Percentiles rank a stretch among this genome's conserved stretches.
Conservation (phyloP, 92 coral and sea anemone species). For the Epizoanthus illoricatus region DNA sequence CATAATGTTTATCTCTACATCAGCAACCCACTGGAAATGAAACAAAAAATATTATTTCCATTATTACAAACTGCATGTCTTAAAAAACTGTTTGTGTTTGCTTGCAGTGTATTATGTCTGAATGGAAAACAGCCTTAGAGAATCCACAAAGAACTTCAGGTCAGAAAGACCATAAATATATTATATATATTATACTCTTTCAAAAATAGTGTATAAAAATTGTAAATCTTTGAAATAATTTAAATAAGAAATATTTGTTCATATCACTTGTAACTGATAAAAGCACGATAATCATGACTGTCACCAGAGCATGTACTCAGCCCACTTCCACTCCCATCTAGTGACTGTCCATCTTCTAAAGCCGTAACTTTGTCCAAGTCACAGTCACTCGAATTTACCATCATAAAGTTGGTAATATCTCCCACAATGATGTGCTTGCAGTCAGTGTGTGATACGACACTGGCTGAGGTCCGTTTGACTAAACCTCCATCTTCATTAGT, state of each 20-base stretch:
- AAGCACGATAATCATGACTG: conserved; percentile 37
- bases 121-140: too few relatives aligned
- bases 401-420: background rate
- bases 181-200: too few relatives aligned
- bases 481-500: conserved; percentile 31
- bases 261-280: conserved; percentile 8
- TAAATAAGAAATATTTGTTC: background rate
- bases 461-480: conserved; percentile 14
- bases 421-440: conserved; percentile 12
- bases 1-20: too few relatives aligned
- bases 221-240: background rate
- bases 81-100: too few relatives aligned
- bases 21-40: too few relatives aligned
- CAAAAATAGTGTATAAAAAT: too few relatives aligned
- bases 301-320: conserved; percentile 20
- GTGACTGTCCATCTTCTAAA: background rate
- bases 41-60: too few relatives aligned
- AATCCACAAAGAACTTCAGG: too few relatives aligned
- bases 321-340: conserved; percentile 37
- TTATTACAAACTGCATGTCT: too few relatives aligned
- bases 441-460: conserved; percentile 1
- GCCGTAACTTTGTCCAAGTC: conserved; percentile 1
- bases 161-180: too few relatives aligned
- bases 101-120: too few relatives aligned
- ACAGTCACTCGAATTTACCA: conserved; percentile 16